These are phyloP conservation scores for Taxidea taxus DNA, from an alignment of 2,113 vertebrate species.

Conservation along the genomic window DNA sequence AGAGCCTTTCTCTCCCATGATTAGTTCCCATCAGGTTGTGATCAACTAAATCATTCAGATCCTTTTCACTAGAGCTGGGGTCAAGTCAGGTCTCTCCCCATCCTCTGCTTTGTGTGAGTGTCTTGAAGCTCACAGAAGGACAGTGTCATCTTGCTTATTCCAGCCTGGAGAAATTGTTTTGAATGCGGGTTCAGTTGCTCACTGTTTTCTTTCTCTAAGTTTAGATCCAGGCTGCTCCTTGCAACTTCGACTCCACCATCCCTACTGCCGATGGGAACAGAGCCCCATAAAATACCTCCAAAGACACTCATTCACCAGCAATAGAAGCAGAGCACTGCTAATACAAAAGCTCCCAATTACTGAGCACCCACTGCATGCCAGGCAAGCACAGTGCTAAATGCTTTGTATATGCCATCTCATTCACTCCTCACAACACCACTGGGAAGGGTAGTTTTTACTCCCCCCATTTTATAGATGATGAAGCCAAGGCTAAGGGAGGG, in stretches of 20 bases:
- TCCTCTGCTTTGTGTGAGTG: slow-evolving; percentile 47
- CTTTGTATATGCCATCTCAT: background rate
- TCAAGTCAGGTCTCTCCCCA: slow-evolving; percentile 61
- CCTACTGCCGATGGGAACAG: background rate
- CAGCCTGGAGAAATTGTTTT: background rate
- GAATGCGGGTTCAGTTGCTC: slow-evolving; percentile 13
- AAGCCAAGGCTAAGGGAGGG: background rate
- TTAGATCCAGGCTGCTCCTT: slow-evolving; percentile 28
- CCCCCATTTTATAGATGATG: background rate
- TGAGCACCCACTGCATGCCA: background rate
- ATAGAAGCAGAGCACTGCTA: background rate
- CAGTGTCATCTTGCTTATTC: slow-evolving; percentile 38
- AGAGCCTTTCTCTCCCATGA: slow-evolving; percentile 71
- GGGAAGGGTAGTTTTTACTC: background rate
- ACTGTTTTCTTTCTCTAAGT: slow-evolving; percentile 15
- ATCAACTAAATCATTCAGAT: slow-evolving; percentile 72
- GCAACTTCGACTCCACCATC: background rate
- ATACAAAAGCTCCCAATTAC: background rate
- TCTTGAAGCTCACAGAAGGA: background rate
- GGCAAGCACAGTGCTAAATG: background rate
- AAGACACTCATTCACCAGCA: background rate
- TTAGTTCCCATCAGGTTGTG: slow-evolving; percentile 71
- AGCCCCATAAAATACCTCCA: background rate
- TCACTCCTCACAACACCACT: background rate
- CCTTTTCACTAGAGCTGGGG: slow-evolving; percentile 55